Evolutionary conservation across 2,113 vertebrate species (phyloP).

Genomic region (Lucifuga dentata): DNA sequence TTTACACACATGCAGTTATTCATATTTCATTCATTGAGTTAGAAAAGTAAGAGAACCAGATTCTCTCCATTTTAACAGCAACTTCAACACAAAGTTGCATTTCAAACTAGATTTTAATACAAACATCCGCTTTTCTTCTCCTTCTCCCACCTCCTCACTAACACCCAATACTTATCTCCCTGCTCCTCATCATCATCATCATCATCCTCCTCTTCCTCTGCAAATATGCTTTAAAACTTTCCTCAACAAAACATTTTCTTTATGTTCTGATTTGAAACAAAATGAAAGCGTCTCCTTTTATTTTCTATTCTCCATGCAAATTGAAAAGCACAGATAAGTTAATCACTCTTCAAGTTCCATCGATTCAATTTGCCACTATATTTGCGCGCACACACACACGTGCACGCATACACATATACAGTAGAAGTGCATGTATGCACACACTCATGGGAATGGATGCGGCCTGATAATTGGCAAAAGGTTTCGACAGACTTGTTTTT

Average conservation of each 20-base stretch:
- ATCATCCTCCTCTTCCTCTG: neutral
- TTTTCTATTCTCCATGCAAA: neutral
- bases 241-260: neutral
- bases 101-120: no score
- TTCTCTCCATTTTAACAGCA: no score
- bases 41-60: no score
- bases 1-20: neutral
- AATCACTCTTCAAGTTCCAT: conserved; percentile 23
- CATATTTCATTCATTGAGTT: no score
- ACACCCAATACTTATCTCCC: neutral
- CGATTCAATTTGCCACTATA: conserved; percentile 14
- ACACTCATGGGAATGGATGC: neutral
- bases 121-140: no score
- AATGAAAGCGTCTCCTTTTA: conserved; percentile 5
- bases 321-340: conserved; percentile 36
- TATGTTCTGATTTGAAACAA: conserved; percentile 13
- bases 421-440: neutral
- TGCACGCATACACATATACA: neutral
- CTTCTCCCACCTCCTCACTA: no score
- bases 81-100: no score
- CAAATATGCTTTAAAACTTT: neutral
- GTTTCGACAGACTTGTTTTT: conserved; percentile 48
- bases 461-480: conserved; percentile 61
- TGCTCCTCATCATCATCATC: neutral
- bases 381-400: neutral